Percentiles rank a stretch among this genome's conserved stretches.
These are phyloP conservation scores for Sardinella longiceps DNA, from an alignment of 2,797 vertebrate genomes.

Conservation along the genomic window DNA sequence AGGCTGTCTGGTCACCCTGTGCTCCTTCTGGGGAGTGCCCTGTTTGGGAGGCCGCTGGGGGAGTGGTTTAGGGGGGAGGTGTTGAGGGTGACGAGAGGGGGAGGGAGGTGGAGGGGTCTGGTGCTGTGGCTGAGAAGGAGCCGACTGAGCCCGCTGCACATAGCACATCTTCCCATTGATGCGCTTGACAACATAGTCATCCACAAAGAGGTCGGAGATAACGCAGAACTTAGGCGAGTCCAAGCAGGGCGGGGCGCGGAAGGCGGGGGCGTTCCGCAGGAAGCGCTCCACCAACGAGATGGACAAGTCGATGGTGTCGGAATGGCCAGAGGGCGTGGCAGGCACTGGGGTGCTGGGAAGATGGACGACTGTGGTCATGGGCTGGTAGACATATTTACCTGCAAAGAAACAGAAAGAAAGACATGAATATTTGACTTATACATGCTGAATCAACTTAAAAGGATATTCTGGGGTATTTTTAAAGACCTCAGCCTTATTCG, in stretches of 20 bases:
- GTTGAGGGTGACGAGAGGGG: conserved; percentile 22
- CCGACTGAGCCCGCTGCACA: conserved; percentile 72
- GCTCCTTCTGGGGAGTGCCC: conserved; percentile 4
- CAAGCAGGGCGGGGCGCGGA: conserved; percentile 79
- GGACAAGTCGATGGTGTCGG: conserved; percentile 81
- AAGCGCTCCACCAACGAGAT: conserved; percentile 83
- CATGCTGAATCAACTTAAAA: too few relatives aligned
- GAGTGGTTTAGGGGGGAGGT: conserved; percentile 2
- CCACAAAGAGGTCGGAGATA: conserved; percentile 86
- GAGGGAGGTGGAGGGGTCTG: conserved; percentile 16
- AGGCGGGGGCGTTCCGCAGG: conserved; percentile 79
- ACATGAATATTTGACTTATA: not conserved
- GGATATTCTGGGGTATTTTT: too few relatives aligned
- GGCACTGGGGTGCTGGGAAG: conserved; percentile 87
- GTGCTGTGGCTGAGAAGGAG: conserved; percentile 15
- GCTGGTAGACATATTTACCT: conserved; percentile 91
- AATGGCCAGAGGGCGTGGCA: conserved; percentile 66
- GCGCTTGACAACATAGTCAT: conserved; percentile 87
- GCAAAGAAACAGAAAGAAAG: conserved; percentile 36
- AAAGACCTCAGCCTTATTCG: too few relatives aligned
- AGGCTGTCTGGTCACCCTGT: conserved; percentile 32
- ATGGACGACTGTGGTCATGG: conserved; percentile 87
- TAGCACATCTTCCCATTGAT: conserved; percentile 92
- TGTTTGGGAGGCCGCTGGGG: conserved; percentile 12
- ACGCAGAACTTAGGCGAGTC: conserved; percentile 82